Evolutionary conservation across 2,888 invertebrate species (phyloP).

Genomic region (Drosophila flavopinicola): DNA sequence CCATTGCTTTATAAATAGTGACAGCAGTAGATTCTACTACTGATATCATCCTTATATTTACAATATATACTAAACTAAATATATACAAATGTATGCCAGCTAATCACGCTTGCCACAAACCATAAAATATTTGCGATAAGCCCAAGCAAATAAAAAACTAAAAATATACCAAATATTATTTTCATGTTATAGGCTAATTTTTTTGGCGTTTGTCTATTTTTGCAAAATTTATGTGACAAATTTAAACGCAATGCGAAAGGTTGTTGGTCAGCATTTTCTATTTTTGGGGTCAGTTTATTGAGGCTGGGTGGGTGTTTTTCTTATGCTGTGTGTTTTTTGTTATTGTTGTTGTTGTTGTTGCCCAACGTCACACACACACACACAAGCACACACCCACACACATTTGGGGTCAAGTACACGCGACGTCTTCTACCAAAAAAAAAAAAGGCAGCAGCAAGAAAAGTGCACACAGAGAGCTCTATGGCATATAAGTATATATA

Average conservation of each 20-base stretch:
- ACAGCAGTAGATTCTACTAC: no score
- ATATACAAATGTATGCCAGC: not conserved
- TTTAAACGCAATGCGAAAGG: slow-evolving; percentile 37
- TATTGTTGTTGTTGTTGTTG: slow-evolving; percentile 9
- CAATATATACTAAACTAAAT: not conserved
- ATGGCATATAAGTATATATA: not conserved
- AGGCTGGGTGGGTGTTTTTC: slow-evolving; percentile 6
- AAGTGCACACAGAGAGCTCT: slow-evolving; percentile 10
- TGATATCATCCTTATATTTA: no score
- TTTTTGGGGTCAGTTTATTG: slow-evolving; percentile 44
- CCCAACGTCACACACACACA: slow-evolving; percentile 11
- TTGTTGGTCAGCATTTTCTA: slow-evolving; percentile 26
- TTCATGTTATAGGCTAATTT: slow-evolving; percentile 25
- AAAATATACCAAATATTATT: not conserved
- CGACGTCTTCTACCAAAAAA: slow-evolving; percentile 1
- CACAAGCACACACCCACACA: not conserved
- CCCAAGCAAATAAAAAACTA: slow-evolving; percentile 1
- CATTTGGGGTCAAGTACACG: slow-evolving; percentile 60
- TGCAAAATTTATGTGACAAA: slow-evolving; percentile 31
- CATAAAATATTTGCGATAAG: not conserved
- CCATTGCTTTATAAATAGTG: no score
- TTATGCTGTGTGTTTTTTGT: not conserved
- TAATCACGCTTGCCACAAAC: not conserved
- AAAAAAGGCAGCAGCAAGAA: slow-evolving; percentile 7
- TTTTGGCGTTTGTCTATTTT: slow-evolving; percentile 62